phyloP scores from a whole-genome alignment of 1,140 invertebrate genomes.

The Drosophila serrata region DNA sequence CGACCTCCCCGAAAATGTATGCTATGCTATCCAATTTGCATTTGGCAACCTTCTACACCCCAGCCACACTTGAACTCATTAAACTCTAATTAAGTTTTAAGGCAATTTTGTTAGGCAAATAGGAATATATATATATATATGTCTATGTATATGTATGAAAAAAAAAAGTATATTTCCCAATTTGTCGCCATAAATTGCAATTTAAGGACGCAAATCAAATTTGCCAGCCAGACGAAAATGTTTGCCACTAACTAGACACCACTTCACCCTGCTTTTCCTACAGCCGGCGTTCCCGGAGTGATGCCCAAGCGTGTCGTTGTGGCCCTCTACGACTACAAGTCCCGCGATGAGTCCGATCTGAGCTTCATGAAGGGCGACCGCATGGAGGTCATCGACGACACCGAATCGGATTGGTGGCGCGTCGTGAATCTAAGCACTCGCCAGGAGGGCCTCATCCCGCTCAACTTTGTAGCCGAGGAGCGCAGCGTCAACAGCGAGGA shows the following conservation, averaged over 20 bases:
- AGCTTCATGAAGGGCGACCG: constrained; percentile 96
- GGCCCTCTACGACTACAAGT: constrained; percentile 96
- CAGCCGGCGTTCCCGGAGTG: constrained; percentile 77
- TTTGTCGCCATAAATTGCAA: constrained; percentile 80
- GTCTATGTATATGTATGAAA: background rate
- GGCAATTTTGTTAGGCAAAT: constrained; percentile 50
- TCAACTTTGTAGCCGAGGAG: constrained; percentile 97
- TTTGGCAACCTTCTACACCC: constrained; percentile 23
- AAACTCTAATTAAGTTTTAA: constrained; percentile 73
- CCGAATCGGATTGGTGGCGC: constrained; percentile 97
- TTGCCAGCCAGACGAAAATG: constrained; percentile 63
- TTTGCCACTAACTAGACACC: constrained; percentile 53
- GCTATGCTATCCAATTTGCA: constrained; percentile 57
- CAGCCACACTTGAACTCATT: constrained; percentile 54
- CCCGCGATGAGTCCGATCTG: constrained; percentile 95
- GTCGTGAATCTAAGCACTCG: constrained; percentile 94
- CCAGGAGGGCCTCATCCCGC: constrained; percentile 95
- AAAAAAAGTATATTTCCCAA: constrained; percentile 61
- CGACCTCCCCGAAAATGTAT: constrained; percentile 52
- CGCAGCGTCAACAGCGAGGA: constrained; percentile 98
- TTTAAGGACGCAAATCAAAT: constrained; percentile 75
- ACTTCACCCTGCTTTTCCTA: background rate
- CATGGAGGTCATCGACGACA: constrained; percentile 95
- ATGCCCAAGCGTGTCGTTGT: constrained; percentile 90
- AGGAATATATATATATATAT: background rate